A percentile compares a stretch with the other conserved stretches of the same genome.
phyloP scores from a whole-genome alignment of 2,113 vertebrate species.

The human (Homo sapiens) region GRCh38 chr3:170171001-170171500 shows the following conservation, averaged over 20 bases:
- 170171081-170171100: slow-evolving; percentile 8
- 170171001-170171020: neutral
- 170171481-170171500: slow-evolving; percentile 68
- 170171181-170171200: slow-evolving; percentile 48
- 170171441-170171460: slow-evolving; percentile 90
- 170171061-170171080: neutral
- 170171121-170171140: neutral
- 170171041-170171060: neutral
- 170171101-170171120: slow-evolving; percentile 18
- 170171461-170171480: slow-evolving; percentile 77
- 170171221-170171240: neutral
- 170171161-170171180: slow-evolving; percentile 13
- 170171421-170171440: slow-evolving; percentile 90
- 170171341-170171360: slow-evolving; percentile 63
- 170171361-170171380: slow-evolving; percentile 89
- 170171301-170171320: slow-evolving; percentile 36
- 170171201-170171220: slow-evolving; percentile 37
- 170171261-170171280: slow-evolving; percentile 12
- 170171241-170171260: slow-evolving; percentile 15
- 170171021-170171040: neutral
- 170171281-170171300: slow-evolving; percentile 23
- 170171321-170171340: slow-evolving; percentile 33
- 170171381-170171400: slow-evolving; percentile 90
- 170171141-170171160: slow-evolving; percentile 1
- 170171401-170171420: slow-evolving; percentile 89